Percentiles rank a stretch among this genome's conserved stretches.
Conservation (phyloP, 1,140 invertebrate genomes). For the Lordiphosa collinella region DNA sequence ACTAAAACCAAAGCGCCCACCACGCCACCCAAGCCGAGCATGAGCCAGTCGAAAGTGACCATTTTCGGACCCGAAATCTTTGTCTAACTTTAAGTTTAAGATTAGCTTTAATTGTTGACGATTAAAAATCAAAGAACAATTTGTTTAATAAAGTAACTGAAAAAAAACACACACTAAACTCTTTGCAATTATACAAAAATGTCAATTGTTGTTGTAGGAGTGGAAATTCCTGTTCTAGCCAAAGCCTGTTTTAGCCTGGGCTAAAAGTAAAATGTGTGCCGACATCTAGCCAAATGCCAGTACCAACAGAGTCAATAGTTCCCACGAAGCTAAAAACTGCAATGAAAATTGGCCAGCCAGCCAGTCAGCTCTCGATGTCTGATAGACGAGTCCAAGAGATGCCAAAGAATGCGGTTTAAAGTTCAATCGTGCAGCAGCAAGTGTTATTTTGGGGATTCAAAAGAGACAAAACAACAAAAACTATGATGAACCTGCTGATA, state of each 20-base stretch:
- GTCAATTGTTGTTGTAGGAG: slow-evolving; percentile 71
- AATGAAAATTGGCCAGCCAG: slow-evolving; percentile 47
- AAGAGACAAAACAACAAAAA: slow-evolving; percentile 19
- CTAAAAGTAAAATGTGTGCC: slow-evolving; percentile 57
- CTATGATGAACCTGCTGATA: slow-evolving; percentile 37
- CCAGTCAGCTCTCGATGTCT: slow-evolving; percentile 21
- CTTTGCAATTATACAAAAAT: slow-evolving; percentile 57
- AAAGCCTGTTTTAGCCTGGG: slow-evolving; percentile 61
- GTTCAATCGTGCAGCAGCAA: slow-evolving; percentile 76
- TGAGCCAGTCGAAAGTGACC: slow-evolving; percentile 13
- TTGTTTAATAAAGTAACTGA: slow-evolving; percentile 3
- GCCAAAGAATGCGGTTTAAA: slow-evolving; percentile 73
- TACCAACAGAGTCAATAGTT: slow-evolving; percentile 52
- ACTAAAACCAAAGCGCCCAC: slow-evolving; percentile 26
- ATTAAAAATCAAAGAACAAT: slow-evolving; percentile 62
- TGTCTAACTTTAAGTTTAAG: slow-evolving; percentile 22
- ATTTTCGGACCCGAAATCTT: slow-evolving; percentile 59
- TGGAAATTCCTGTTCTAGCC: slow-evolving; percentile 71
- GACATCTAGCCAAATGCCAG: slow-evolving; percentile 56
- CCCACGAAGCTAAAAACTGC: slow-evolving; percentile 50
- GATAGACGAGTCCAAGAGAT: slow-evolving; percentile 60
- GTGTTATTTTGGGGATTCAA: slow-evolving; percentile 48
- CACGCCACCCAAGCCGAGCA: slow-evolving; percentile 50
- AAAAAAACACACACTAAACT: slow-evolving; percentile 1
- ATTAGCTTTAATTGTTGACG: slow-evolving; percentile 65